Conservation (phyloP, 2,888 invertebrate genomes). For the Timandra comae region DNA sequence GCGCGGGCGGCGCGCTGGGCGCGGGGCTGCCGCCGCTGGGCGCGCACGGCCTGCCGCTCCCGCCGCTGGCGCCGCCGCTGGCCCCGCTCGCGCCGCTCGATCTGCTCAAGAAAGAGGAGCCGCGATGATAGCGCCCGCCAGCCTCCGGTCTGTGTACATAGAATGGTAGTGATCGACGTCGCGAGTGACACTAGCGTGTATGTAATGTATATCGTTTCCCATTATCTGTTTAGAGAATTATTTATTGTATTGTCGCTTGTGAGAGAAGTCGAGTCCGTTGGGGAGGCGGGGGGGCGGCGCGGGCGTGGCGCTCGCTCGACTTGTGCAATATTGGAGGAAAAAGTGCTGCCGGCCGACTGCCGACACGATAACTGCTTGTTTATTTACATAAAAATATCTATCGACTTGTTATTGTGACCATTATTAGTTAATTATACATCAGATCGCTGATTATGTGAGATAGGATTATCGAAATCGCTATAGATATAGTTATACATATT, state of each 20-base stretch:
- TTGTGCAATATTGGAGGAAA: constrained; percentile 65
- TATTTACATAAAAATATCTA: constrained; percentile 75
- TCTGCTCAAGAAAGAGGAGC: constrained; percentile 78
- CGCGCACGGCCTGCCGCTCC: constrained; percentile 51
- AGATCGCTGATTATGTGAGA: constrained; percentile 68
- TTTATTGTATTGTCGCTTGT: constrained; percentile 66
- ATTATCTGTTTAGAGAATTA: constrained; percentile 69
- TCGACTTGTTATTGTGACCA: constrained; percentile 75
- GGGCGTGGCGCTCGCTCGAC: constrained; percentile 51
- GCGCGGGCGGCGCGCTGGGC: constrained; percentile 53
- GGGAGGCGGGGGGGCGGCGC: constrained; percentile 38
- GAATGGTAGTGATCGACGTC: constrained; percentile 27
- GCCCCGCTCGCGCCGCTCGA: constrained; percentile 70
- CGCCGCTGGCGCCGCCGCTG: constrained; percentile 37
- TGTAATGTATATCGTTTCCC: constrained; percentile 54
- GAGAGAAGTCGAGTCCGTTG: constrained; percentile 38
- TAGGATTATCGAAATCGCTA: constrained; percentile 69
- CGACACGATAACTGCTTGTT: constrained; percentile 69
- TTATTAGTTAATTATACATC: constrained; percentile 76
- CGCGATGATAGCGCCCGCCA: constrained; percentile 68
- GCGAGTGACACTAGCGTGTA: constrained; percentile 51
- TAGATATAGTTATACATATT: constrained; percentile 76
- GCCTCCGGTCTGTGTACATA: constrained; percentile 38
- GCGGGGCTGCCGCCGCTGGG: constrained; percentile 57
- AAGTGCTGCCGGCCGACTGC: constrained; percentile 45